Conservation (phyloP, 2,113 vertebrate genomes). For the Pogonocichla stellata region DNA sequence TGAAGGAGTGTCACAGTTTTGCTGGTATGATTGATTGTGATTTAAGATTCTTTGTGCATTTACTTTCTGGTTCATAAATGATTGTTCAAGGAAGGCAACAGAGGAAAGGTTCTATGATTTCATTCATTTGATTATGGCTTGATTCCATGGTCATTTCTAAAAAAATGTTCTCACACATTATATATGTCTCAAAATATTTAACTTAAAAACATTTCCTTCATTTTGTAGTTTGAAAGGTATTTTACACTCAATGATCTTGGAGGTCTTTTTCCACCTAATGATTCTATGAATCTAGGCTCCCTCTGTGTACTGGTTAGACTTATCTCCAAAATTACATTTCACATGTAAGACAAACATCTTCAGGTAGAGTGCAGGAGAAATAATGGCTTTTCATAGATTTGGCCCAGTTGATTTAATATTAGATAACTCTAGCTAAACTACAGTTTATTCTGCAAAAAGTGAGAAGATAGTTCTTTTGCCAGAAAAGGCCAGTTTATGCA, state of each 20-base stretch:
- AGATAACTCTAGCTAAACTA: background rate
- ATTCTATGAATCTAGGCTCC: background rate
- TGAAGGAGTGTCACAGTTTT: background rate
- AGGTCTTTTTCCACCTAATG: background rate
- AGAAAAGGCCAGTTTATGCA: background rate
- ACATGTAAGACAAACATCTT: background rate
- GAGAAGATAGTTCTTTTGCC: background rate
- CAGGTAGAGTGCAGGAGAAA: background rate
- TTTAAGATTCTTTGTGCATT: constrained; percentile 2
- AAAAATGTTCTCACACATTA: background rate
- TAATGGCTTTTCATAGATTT: background rate
- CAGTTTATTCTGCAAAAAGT: background rate
- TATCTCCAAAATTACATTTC: background rate
- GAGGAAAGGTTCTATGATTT: background rate
- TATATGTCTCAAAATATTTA: background rate
- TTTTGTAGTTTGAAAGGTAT: background rate
- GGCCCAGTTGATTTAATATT: background rate
- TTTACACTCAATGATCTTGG: background rate
- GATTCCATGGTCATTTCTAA: background rate
- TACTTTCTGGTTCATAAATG: background rate
- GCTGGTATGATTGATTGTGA: background rate
- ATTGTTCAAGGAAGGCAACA: background rate
- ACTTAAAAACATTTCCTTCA: background rate
- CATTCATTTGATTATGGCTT: background rate
- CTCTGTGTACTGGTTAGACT: background rate